Percentiles rank a stretch among this genome's conserved stretches.
phyloP scores from a whole-genome alignment of 2,888 invertebrate genomes.

The Macaria liturata region DNA sequence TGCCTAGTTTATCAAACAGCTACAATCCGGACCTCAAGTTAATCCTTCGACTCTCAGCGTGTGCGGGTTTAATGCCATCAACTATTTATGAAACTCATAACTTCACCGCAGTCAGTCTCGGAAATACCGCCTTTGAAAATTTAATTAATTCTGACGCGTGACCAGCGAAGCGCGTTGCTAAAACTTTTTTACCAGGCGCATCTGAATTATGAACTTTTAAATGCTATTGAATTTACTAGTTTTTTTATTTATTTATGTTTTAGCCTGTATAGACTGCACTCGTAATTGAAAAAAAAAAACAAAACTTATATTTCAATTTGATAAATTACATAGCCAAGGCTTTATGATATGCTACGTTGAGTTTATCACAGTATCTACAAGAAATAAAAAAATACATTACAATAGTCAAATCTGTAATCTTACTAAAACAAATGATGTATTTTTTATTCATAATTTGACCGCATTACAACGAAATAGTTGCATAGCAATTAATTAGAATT shows the following conservation, averaged over 20 bases:
- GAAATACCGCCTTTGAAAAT: constrained; percentile 34
- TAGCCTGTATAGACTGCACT: too few species aligned
- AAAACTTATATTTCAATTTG: too few species aligned
- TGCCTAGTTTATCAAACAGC: not conserved
- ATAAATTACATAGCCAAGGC: too few species aligned
- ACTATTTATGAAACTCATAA: constrained; percentile 37
- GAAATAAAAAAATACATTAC: too few species aligned
- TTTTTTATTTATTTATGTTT: not conserved
- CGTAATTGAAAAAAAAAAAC: too few species aligned
- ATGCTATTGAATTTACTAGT: constrained; percentile 2
- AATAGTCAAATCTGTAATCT: too few species aligned
- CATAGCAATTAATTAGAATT: too few species aligned
- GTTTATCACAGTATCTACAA: too few species aligned
- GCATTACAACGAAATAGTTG: too few species aligned
- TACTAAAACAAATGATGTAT: too few species aligned
- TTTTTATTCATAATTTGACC: too few species aligned
- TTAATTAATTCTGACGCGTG: constrained; percentile 32
- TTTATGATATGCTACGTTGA: too few species aligned
- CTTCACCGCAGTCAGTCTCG: constrained; percentile 32
- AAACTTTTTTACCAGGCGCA: constrained; percentile 34
- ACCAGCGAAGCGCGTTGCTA: constrained; percentile 31
- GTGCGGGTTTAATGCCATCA: constrained; percentile 31
- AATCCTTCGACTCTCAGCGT: constrained; percentile 3
- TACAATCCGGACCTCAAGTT: constrained; percentile 8
- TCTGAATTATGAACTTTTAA: constrained; percentile 15